A percentile compares a stretch with the other conserved stretches of the same genome.
These are phyloP conservation scores for Lepidochitona cinerea DNA, from an alignment of 2,888 invertebrate genomes.

Conservation along the genomic window DNA sequence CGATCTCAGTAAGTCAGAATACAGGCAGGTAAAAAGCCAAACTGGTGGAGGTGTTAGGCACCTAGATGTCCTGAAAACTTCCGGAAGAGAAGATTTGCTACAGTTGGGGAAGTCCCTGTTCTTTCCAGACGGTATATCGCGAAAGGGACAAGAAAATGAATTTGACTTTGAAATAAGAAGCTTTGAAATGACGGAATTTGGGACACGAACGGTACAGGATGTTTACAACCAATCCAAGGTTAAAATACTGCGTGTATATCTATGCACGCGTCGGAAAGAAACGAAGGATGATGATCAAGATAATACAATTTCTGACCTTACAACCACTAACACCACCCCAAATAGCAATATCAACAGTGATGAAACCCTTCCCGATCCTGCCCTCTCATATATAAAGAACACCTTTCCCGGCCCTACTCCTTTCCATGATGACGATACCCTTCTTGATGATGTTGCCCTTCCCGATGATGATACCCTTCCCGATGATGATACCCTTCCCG, in stretches of 20 bases:
- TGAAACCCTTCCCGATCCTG: too few species aligned
- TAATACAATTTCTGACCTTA: too few species aligned
- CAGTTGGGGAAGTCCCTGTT: neutral
- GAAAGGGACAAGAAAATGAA: neutral
- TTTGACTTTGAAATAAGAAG: neutral
- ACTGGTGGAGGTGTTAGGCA: neutral
- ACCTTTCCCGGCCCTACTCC: too few species aligned
- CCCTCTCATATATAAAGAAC: too few species aligned
- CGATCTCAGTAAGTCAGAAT: neutral
- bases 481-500: too few species aligned
- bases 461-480: too few species aligned
- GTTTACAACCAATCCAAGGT: neutral
- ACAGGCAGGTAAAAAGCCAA: neutral
- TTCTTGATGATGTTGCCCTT: too few species aligned
- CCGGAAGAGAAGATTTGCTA: neutral
- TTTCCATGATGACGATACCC: too few species aligned
- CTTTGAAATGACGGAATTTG: neutral
- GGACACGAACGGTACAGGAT: neutral
- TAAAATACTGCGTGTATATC: neutral
- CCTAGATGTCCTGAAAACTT: neutral
- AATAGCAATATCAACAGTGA: too few species aligned
- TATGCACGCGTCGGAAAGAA: neutral
- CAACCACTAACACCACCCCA: too few species aligned
- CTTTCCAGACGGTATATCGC: neutral
- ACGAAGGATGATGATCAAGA: neutral